Conservation (phyloP, 92 coral and sea anemone genomes). For the Phymanthus crucifer region DNA sequence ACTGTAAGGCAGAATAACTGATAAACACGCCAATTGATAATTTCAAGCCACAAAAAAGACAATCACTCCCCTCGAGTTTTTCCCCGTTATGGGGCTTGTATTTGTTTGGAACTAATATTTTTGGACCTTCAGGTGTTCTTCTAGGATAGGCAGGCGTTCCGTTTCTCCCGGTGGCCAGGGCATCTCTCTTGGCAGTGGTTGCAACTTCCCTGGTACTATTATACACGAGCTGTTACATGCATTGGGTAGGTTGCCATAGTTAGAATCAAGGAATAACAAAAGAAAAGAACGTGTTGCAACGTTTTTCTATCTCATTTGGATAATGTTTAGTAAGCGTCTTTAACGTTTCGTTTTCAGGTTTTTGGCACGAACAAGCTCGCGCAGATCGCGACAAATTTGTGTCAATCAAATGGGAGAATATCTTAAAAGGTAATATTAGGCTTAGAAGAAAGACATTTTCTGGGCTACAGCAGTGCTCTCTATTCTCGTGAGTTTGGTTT, state of each 20-base stretch:
- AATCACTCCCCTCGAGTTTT: not conserved
- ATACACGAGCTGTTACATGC: no score
- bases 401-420: no score
- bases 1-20: no score
- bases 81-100: not conserved
- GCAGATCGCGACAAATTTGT: no score
- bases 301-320: not conserved
- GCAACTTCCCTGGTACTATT: no score
- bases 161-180: slow-evolving; percentile 50
- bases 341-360: slow-evolving; percentile 23
- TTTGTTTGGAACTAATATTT: not conserved
- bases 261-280: no score
- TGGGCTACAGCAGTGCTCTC: no score
- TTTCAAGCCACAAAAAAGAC: no score
- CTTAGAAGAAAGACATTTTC: no score
- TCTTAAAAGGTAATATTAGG: slow-evolving; percentile 28
- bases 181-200: slow-evolving; percentile 65
- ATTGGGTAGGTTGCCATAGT: slow-evolving; percentile 50
- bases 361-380: slow-evolving; percentile 66
- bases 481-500: no score
- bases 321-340: not conserved
- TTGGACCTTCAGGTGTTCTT: slow-evolving; percentile 56
- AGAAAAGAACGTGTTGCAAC: not conserved
- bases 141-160: slow-evolving; percentile 61
- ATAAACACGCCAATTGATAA: no score